Base-by-base conservation (phyloP, 2,888 invertebrate genomes). In the Tricholauxania praeusta region DNA sequence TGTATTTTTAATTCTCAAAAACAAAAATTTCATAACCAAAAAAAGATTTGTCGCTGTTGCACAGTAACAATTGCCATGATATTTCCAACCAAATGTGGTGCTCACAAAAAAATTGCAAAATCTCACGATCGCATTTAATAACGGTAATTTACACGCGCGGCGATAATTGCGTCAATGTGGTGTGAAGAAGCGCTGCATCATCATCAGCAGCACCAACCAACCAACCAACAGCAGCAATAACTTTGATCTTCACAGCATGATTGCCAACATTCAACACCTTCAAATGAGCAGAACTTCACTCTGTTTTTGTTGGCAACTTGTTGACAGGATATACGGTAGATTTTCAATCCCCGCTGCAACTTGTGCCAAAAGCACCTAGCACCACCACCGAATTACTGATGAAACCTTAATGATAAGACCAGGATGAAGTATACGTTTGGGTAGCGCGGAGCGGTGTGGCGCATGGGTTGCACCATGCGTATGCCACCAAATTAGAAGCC, bases 111-210 rank as follows among this genome's bases (percentile, higher is more conserved):
- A 28, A 68, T 68, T 57, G 62, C 39, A 62, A 55, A 70, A 55
- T 82, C 79, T 80, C 83, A 82, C 83, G 83, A 82, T 83, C 83
- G 80, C 81, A 82, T 80, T 79, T 84, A 84, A 84, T 84, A 84
- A 84, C 85, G 85, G 84, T 84, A 83, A 84, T 84, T 84, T 85
- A 80, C 82, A 81, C 81, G 83, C 74, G 82, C 79, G 79, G 79
- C 80, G 79, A 81, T 85, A 84, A 85, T 85, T 85, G 82, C 81
- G 76, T 73, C 76, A 78, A 76, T 76, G 66, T 75, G 75, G 75
- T 79, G 78, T 78, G 77, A 78, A 77, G 74, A 75, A 76, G 66
- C 73, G 66, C 72, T 72, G 66, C 74, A 77, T 73, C 73, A 68
- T 72, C 60, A 60, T 65, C 52, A 62, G 8, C 19, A 51, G 8